Evolutionary conservation across 2,797 vertebrate species (phyloP).

Genomic region (Cichlasoma orientale): DNA sequence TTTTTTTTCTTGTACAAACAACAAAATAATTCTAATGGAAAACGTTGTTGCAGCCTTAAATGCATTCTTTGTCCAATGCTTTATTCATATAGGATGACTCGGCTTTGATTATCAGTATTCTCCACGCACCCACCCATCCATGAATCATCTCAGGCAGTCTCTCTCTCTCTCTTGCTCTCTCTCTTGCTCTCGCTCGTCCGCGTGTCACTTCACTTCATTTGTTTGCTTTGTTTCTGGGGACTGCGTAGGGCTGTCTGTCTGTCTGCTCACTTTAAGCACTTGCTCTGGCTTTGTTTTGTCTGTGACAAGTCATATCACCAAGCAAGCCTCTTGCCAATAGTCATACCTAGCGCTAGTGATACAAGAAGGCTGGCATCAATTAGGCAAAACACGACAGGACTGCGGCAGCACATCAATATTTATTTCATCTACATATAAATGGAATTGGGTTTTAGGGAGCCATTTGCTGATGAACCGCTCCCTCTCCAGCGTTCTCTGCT

Average conservation of each 20-base stretch:
- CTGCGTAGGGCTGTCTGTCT: conserved; percentile 3
- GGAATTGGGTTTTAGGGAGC: conserved; percentile 66
- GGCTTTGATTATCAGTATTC: conserved; percentile 27
- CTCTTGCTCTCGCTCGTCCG: background rate
- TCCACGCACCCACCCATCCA: conserved; percentile 13
- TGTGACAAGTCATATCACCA: conserved; percentile 29
- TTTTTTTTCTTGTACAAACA: background rate
- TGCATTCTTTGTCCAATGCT: background rate
- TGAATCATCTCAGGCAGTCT: conserved; percentile 30
- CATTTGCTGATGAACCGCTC: conserved; percentile 72
- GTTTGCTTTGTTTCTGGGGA: conserved; percentile 30
- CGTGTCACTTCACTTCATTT: conserved; percentile 31
- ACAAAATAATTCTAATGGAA: background rate
- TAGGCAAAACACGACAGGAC: conserved; percentile 57
- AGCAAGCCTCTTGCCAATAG: conserved; percentile 38
- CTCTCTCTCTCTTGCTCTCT: background rate
- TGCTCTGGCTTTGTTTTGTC: conserved; percentile 30
- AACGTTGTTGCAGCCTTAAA: background rate
- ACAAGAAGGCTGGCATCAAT: conserved; percentile 61
- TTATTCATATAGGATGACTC: background rate
- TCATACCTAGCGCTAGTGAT: conserved; percentile 41
- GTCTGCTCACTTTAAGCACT: conserved; percentile 17
- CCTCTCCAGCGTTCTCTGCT: conserved; percentile 31
- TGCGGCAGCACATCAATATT: conserved; percentile 76
- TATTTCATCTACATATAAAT: conserved; percentile 81